These are phyloP conservation scores for Microtus californicus DNA, from an alignment of 2,797 vertebrate species.

Conservation along the genomic window DNA sequence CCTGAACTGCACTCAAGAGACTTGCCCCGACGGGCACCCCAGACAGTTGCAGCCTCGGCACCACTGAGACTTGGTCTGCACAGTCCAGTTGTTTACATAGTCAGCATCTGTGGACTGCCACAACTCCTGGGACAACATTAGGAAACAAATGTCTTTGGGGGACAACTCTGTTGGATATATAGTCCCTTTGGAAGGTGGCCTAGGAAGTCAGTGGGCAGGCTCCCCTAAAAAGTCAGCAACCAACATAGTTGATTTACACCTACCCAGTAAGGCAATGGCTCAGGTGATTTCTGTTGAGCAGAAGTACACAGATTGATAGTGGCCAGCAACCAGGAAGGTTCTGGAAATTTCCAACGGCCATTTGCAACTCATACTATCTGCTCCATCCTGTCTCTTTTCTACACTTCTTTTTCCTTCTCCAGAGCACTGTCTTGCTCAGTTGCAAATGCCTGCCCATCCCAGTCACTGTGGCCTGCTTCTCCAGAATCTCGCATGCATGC, in stretches of 20 bases:
- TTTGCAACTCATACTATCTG: rapidly evolving
- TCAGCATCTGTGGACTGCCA: neutral
- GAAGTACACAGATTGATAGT: rapidly evolving
- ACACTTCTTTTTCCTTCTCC: neutral
- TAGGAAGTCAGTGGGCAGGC: neutral
- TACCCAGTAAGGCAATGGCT: neutral
- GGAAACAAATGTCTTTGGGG: neutral
- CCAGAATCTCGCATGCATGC: rapidly evolving
- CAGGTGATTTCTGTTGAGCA: neutral
- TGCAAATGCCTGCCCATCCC: neutral
- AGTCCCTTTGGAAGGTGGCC: neutral
- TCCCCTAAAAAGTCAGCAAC: neutral
- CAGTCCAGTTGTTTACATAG: neutral
- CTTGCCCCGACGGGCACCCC: rapidly evolving
- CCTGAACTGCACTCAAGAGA: neutral
- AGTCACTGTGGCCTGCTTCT: neutral
- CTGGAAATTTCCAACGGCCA: neutral
- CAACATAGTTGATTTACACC: rapidly evolving
- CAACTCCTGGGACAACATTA: neutral
- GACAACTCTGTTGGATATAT: neutral
- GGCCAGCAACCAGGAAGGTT: neutral
- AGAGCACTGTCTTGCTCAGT: rapidly evolving
- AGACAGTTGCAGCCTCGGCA: neutral
- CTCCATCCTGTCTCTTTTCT: neutral
- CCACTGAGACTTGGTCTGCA: neutral